A percentile compares a stretch with the other conserved stretches of the same genome.
Conservation (phyloP, 2,113 vertebrate species). For the Astur gentilis region DNA sequence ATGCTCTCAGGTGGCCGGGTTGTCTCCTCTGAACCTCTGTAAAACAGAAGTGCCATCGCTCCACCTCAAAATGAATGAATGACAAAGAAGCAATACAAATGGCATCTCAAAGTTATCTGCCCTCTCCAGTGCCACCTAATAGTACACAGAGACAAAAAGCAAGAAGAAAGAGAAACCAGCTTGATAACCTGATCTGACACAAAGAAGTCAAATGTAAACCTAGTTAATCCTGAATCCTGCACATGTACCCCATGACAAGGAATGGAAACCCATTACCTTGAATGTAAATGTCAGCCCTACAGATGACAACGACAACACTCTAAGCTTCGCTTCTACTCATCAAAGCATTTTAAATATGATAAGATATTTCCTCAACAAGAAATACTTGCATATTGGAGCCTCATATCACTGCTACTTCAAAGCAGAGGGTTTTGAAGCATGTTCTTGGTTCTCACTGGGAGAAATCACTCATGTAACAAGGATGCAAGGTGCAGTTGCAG, state of each 20-base stretch:
- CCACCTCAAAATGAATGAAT: neutral
- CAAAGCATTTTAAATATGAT: conserved; percentile 46
- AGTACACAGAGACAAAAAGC: neutral
- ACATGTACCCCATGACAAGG: neutral
- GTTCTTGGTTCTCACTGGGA: conserved; percentile 48
- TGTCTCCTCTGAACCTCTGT: neutral
- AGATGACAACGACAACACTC: neutral
- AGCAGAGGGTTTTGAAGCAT: conserved; percentile 48
- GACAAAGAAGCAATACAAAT: neutral
- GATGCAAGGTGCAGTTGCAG: conserved; percentile 39
- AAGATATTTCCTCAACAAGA: conserved; percentile 43
- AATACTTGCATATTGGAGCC: neutral
- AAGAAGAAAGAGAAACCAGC: neutral
- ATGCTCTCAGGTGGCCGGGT: neutral
- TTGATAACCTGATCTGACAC: neutral
- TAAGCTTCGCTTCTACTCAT: conserved; percentile 4
- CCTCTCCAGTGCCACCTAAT: neutral
- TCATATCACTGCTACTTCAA: conserved; percentile 46
- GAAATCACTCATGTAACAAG: conserved; percentile 58
- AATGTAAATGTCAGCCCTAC: neutral
- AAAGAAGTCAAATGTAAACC: neutral
- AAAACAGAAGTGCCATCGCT: neutral
- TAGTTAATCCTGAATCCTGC: neutral
- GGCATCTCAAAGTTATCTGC: neutral
- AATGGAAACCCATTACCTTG: neutral